Evolutionary conservation across 2,113 vertebrate genomes (phyloP).

Genomic region (Petroica traversi): DNA sequence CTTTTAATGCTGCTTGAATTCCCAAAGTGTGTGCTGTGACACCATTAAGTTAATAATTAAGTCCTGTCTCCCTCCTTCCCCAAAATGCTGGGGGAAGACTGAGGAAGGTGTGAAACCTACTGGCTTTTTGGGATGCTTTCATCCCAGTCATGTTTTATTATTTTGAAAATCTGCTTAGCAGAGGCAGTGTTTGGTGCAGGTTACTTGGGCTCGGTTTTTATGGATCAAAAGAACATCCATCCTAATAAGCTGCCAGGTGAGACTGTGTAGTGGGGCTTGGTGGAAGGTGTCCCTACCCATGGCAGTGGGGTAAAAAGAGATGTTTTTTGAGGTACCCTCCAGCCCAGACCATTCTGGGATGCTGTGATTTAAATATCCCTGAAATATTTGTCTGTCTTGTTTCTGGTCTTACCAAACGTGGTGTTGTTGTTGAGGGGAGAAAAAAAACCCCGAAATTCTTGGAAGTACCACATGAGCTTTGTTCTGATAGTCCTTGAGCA

Average conservation of each 20-base stretch:
- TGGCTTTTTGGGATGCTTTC: neutral
- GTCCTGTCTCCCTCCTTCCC: accelerated
- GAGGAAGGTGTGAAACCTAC: neutral
- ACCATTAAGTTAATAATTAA: neutral
- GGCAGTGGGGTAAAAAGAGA: neutral
- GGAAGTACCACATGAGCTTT: neutral
- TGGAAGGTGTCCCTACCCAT: neutral
- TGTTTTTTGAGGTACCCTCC: neutral
- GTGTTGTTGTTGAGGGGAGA: no score
- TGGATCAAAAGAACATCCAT: neutral
- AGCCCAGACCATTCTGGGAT: neutral
- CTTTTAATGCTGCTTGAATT: neutral
- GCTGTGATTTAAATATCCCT: neutral
- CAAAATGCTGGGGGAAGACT: neutral
- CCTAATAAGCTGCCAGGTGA: neutral
- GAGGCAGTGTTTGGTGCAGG: neutral
- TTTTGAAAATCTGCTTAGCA: neutral
- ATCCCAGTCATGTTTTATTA: neutral
- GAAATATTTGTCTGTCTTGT: neutral
- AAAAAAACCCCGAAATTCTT: accelerated
- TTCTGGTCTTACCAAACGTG: accelerated
- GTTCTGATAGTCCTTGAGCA: neutral
- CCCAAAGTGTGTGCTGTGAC: neutral
- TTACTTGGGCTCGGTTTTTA: neutral
- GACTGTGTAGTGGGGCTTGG: neutral